Evolutionary conservation across 2,888 invertebrate genomes (phyloP).

Genomic region (Orchestes rusci): DNA sequence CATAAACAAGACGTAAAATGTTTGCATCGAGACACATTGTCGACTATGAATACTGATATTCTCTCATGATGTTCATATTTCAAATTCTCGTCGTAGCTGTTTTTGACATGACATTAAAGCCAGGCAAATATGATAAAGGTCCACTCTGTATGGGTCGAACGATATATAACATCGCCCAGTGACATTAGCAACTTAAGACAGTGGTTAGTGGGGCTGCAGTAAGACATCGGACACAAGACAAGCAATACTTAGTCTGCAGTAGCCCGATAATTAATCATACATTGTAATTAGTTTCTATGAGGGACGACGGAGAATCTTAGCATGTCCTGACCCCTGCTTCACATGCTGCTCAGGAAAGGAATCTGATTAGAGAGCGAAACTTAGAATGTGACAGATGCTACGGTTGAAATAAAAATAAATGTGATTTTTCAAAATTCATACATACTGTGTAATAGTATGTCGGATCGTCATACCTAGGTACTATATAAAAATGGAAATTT

Average conservation of each 20-base stretch:
- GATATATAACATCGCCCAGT: conserved; percentile 40
- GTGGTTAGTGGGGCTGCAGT: conserved; percentile 43
- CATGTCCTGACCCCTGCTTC: conserved; percentile 26
- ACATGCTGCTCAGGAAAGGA: no score
- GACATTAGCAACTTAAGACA: conserved; percentile 46
- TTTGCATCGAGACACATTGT: no score
- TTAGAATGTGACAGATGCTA: no score
- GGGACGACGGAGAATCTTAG: conserved; percentile 26
- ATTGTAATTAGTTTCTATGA: conserved; percentile 46
- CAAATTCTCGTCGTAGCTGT: conserved; percentile 6
- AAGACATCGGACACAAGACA: conserved; percentile 41
- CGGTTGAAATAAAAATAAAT: no score
- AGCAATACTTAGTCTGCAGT: conserved; percentile 41
- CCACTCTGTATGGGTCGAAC: conserved; percentile 33
- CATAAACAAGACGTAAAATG: no score
- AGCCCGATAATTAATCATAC: conserved; percentile 46
- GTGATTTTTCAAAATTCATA: no score
- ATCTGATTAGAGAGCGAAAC: no score
- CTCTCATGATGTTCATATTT: no score
- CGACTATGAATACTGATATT: no score
- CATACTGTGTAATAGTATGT: no score
- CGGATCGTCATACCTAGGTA: no score
- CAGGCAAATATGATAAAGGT: conserved; percentile 16
- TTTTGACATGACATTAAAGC: conserved; percentile 12
- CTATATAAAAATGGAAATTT: no score